Evolutionary conservation across 2,888 invertebrate species (phyloP).

Genomic region (Tetrapedia diversipes): DNA sequence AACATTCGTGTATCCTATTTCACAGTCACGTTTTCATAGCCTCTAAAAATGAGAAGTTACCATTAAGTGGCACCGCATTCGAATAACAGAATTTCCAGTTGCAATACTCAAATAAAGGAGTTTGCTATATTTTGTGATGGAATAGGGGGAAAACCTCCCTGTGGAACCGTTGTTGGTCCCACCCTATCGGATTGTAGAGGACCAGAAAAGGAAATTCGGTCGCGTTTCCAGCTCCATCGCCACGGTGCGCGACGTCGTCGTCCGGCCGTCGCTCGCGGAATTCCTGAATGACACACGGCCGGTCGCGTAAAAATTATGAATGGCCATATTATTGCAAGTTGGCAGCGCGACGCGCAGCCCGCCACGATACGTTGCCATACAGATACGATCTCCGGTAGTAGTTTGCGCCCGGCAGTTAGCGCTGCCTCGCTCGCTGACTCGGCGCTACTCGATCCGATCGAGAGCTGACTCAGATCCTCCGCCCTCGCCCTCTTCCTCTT

Average conservation of each 20-base stretch:
- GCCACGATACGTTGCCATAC: slow-evolving; percentile 61
- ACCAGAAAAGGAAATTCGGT: not conserved
- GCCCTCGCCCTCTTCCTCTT: slow-evolving; percentile 74
- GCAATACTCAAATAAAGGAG: too few relatives aligned
- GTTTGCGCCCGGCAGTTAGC: slow-evolving; percentile 70
- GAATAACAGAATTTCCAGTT: too few relatives aligned
- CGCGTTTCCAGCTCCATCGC: slow-evolving; percentile 14
- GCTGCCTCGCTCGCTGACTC: slow-evolving; percentile 79
- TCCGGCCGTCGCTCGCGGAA: not conserved
- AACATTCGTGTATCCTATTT: too few relatives aligned
- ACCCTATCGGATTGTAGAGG: too few relatives aligned
- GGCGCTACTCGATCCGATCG: slow-evolving; percentile 76
- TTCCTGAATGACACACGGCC: slow-evolving; percentile 67
- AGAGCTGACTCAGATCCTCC: slow-evolving; percentile 82
- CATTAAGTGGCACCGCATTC: too few relatives aligned
- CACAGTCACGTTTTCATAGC: too few relatives aligned
- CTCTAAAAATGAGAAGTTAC: too few relatives aligned
- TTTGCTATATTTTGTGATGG: too few relatives aligned
- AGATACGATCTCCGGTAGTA: slow-evolving; percentile 72
- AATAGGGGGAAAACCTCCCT: too few relatives aligned
- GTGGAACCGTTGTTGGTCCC: too few relatives aligned
- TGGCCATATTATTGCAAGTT: slow-evolving; percentile 76
- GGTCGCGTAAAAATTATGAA: slow-evolving; percentile 77
- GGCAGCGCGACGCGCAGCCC: slow-evolving; percentile 63
- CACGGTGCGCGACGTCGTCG: not conserved